A percentile compares a stretch with the other conserved stretches of the same genome.
These are phyloP conservation scores for Hyla sarda DNA, from an alignment of 2,113 vertebrate species.

Conservation along the genomic window DNA sequence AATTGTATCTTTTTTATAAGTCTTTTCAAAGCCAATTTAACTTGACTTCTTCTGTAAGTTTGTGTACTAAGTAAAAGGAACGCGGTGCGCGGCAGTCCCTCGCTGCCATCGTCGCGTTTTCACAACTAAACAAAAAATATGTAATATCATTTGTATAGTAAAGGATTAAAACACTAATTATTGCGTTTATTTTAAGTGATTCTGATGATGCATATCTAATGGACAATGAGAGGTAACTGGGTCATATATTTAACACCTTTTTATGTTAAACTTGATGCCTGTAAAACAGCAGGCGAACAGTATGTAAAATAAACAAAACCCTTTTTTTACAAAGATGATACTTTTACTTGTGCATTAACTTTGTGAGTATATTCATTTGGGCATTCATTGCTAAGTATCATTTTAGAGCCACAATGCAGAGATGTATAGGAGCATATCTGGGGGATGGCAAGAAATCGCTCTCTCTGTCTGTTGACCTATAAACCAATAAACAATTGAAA, in stretches of 20 bases:
- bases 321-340: slow-evolving; percentile 28
- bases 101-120: slow-evolving; percentile 73
- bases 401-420: no score
- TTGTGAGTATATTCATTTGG: no score
- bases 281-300: slow-evolving; percentile 11
- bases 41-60: slow-evolving; percentile 64
- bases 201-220: slow-evolving; percentile 32
- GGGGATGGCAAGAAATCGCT: no score
- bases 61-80: slow-evolving; percentile 72
- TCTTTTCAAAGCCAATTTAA: slow-evolving; percentile 74
- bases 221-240: neutral
- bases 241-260: slow-evolving; percentile 31
- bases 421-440: no score
- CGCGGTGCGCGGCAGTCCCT: slow-evolving; percentile 67
- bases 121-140: slow-evolving; percentile 72
- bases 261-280: slow-evolving; percentile 38
- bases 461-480: no score
- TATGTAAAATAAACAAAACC: slow-evolving; percentile 45
- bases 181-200: slow-evolving; percentile 73
- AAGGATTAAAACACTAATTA: slow-evolving; percentile 78
- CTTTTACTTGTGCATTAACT: neutral
- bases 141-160: slow-evolving; percentile 83
- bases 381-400: no score
- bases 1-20: slow-evolving; percentile 78
- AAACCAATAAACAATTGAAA: no score